These are phyloP conservation scores for Selenia dentaria DNA, from an alignment of 2,888 invertebrate species.

Conservation along the genomic window DNA sequence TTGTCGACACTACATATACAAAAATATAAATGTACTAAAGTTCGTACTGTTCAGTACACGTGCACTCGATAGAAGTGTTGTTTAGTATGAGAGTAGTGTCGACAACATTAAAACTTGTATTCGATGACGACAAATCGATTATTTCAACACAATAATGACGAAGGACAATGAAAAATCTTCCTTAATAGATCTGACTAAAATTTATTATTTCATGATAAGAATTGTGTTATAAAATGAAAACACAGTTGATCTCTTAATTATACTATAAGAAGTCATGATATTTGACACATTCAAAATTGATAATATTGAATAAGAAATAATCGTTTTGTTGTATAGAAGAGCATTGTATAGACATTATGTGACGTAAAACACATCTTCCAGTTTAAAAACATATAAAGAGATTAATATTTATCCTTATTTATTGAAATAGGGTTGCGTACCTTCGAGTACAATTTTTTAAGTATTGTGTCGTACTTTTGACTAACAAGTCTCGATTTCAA, in stretches of 20 bases:
- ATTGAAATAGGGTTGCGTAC: constrained; percentile 39
- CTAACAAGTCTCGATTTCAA: constrained; percentile 61
- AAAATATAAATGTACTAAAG: neutral
- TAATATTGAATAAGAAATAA: constrained; percentile 31
- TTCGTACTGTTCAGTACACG: neutral
- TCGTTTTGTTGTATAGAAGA: constrained; percentile 28
- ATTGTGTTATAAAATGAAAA: neutral
- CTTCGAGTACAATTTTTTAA: constrained; percentile 50
- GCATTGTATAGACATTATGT: constrained; percentile 36
- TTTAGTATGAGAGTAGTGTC: constrained; percentile 1
- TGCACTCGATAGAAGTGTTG: neutral
- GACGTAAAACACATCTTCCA: constrained; percentile 49
- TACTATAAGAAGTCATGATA: constrained; percentile 28
- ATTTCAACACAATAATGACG: constrained; percentile 26
- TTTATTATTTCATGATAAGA: no score
- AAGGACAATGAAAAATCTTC: neutral
- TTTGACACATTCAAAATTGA: constrained; percentile 14
- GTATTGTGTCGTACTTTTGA: constrained; percentile 50
- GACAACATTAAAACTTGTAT: constrained; percentile 7
- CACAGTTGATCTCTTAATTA: constrained; percentile 48
- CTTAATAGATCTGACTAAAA: no score
- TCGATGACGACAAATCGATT: constrained; percentile 28
- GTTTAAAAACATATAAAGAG: constrained; percentile 43
- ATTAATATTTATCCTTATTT: constrained; percentile 40
- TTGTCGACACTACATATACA: constrained; percentile 4